Evolutionary conservation across 1,140 invertebrate genomes (phyloP), one percentile per base, ranked within the genome.

Genomic region (Ectropis grisescens): DNA sequence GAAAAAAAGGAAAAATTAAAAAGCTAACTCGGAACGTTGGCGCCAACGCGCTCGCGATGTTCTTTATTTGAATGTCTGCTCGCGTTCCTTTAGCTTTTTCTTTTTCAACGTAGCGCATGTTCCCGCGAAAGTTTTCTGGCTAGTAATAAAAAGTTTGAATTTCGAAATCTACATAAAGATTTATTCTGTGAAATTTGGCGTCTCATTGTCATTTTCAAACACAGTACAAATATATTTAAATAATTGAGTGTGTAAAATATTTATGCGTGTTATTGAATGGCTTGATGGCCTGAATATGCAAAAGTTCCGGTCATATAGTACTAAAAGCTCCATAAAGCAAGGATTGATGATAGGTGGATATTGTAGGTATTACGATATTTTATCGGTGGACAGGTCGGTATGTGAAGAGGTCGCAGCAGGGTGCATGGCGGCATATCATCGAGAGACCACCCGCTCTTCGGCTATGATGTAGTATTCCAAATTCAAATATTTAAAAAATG

Each of bases 21-120:
- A n/a, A n/a, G n/a, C n/a, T n/a, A n/a, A n/a, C 8, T 41, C 34
- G 54, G 65, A 66, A 59, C 61, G 59, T 68, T 71, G 74, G 74
- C 74, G 74, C 74, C 74, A 74, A 68, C 65, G 59, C 45, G 46
- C 39, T 44, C 37, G 42, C 25, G 47, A 41, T 56, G 49, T 56
- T 59, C 53, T 57, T 57, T 55, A 55, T 55, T 50, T 52, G 48
- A 56, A 56, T 47, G 48, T 56, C 52, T 52, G 47, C 37, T 34
- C 22, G 31, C 47, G 44, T 59, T 67, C 58, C 55, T 47, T 45
- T 53, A 49, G 33, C 33, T 60, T 55, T 47, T 44, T 48, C 47
- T 57, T 61, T 49, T 58, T n/a, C n/a, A n/a, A n/a, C n/a, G n/a
- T 19, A 19, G 16, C 8, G 16, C 3, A 4, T 3, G 16, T 19